Base-by-base conservation (phyloP, 2,888 invertebrate species). In the Asteroscopus sphinx region DNA sequence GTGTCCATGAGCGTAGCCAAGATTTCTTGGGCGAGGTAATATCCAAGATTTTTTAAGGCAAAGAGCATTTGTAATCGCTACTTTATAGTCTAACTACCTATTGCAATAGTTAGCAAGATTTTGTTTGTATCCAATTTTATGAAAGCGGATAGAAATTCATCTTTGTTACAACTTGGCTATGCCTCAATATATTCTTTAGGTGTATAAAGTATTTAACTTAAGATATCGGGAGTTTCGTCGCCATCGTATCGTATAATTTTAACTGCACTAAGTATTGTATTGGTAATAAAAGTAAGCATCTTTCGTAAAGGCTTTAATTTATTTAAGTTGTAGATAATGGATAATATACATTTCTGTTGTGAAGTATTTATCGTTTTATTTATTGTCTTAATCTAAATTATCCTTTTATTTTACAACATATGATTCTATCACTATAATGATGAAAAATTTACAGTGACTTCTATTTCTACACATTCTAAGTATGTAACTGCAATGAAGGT, bases 301-400 rank as follows among this genome's bases (percentile, higher is more conserved):
- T 76, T 78, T 82, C 84, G 76, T 82, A 82, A 88, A 86, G 87
- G 89, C 88, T 89, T 89, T 89, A 89, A 89, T 89, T 86, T 87
- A 83, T 86, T 85, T 89, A 89, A 87, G 86, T 81, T 82, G 77
- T 87, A 86, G 81, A 79, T 84, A 82, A 79, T 76, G 64, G 44
- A 66, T 73, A 68, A 60, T 70, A 77, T 74, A 77, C 51, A 56
- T 57, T 72, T 62, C 69, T 68, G 61, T 76, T 76, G 45, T 63
- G 58, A 54, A 53, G 49, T 56, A 59, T 59, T 41, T 28, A 51
- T 49, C 41, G 58, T 76, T 74, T 72, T 68, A 68, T 66, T 75
- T 45, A 13, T 42, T 17, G 13, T 8, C 52, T 13, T 53, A 46
- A 17, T 35, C 1, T 65, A 35, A 39, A 28, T 35, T 16, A 47